phyloP scores from a whole-genome alignment of 37 sponge, comb jelly and placozoan species.

The Tethya wilhelma region DNA sequence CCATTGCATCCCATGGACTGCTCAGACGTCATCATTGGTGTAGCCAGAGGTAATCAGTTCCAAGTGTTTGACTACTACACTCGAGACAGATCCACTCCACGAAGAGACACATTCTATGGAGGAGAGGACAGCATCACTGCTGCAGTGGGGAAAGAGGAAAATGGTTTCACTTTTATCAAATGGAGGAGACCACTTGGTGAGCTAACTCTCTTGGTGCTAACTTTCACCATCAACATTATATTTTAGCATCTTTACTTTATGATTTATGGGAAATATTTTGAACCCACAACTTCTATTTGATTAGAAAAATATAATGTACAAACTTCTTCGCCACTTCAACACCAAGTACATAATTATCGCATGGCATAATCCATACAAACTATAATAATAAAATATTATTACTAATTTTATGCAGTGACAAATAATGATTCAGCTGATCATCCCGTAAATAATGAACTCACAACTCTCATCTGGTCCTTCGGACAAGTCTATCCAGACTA shows the following conservation, averaged over 20 bases:
- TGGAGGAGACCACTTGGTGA: constrained; percentile 60
- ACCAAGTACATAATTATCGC: too few relatives aligned
- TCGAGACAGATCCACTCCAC: constrained; percentile 75
- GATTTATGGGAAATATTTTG: too few relatives aligned
- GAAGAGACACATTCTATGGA: constrained; percentile 61
- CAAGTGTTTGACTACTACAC: constrained; percentile 80
- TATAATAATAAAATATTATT: too few relatives aligned
- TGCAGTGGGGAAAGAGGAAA: constrained; percentile 57
- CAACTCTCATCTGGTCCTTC: constrained; percentile 66
- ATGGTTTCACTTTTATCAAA: constrained; percentile 58
- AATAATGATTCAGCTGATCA: constrained; percentile 50
- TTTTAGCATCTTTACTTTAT: too few relatives aligned
- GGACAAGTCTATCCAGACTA: constrained; percentile 65
- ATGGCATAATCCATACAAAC: too few relatives aligned
- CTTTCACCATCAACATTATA: too few relatives aligned
- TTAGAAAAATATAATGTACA: too few relatives aligned
- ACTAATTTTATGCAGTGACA: not conserved
- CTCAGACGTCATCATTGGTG: constrained; percentile 72
- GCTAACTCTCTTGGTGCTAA: too few relatives aligned
- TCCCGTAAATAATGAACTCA: constrained; percentile 20
- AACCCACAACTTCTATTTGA: too few relatives aligned
- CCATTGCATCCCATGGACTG: constrained; percentile 79
- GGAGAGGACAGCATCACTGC: constrained; percentile 65
- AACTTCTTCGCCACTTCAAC: too few relatives aligned
- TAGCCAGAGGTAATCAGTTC: constrained; percentile 44